Percentiles rank a stretch among this genome's conserved stretches.
Evolutionary conservation across 2,888 invertebrate species (phyloP).

Genomic region (Mythimna impura): DNA sequence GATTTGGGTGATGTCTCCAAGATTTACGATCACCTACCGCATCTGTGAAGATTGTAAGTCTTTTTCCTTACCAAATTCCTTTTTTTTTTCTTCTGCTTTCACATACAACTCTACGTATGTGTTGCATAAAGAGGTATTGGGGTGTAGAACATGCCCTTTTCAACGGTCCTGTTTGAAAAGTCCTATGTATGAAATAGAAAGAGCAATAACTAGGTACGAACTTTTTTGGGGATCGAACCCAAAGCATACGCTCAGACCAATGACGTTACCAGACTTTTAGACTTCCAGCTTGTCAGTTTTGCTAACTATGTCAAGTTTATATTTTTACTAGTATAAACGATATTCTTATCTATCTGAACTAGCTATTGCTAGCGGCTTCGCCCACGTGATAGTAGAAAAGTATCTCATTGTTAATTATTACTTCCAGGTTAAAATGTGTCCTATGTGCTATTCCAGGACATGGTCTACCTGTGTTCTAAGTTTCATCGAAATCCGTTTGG

Average conservation of each 20-base stretch:
- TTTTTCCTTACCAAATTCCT: not conserved
- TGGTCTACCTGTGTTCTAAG: too few species aligned
- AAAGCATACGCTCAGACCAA: not conserved
- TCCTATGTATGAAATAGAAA: too few species aligned
- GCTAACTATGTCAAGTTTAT: not conserved
- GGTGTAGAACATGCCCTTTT: not conserved
- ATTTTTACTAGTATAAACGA: not conserved
- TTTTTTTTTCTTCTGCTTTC: not conserved
- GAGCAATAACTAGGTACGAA: too few species aligned
- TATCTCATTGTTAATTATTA: too few species aligned
- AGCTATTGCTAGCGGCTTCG: too few species aligned
- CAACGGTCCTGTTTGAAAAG: not conserved
- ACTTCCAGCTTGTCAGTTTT: not conserved
- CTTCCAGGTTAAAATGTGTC: too few species aligned
- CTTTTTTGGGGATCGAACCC: not conserved
- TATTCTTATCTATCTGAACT: too few species aligned
- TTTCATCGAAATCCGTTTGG: too few species aligned
- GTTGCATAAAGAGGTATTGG: not conserved
- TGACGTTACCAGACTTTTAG: too few species aligned
- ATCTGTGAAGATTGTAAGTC: not conserved
- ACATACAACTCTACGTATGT: not conserved
- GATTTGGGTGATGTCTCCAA: conserved; percentile 26
- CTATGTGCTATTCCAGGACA: too few species aligned
- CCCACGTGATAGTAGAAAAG: too few species aligned
- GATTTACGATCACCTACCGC: conserved; percentile 6